Base-by-base conservation (phyloP, 2,888 invertebrate species). In the Drosophila anomelani region DNA sequence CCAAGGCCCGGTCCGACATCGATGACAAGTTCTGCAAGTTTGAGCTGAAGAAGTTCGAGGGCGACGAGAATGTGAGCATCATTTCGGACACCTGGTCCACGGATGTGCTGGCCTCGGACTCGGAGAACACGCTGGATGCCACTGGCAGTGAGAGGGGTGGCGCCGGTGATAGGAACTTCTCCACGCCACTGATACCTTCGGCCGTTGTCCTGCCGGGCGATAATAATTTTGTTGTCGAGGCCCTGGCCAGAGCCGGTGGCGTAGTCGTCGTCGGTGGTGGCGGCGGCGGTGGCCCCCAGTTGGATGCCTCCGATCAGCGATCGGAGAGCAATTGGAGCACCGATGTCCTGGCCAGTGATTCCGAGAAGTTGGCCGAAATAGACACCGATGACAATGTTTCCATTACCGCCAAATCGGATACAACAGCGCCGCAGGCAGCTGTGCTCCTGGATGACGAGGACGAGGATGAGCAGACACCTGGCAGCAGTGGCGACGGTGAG, bases 81-180 rank as follows among this genome's bases (percentile, higher is more conserved):
- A 98, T 99, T 83, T 98, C 98, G 53, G 99, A 99, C 92, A 98
- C 98, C 1, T 99, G 99, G 99, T 98, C 98, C 81, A 99, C 99
- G 0, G 99, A 99, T 93, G 99, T 99, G 53, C 93, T 99, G 63
- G 98, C 98, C 0, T 98, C 98, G 62, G 99, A 99, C 93, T 98
- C 98, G 13, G 99, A 99, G 93, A 97, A 97, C 20, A 84, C 85
- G 0, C 95, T 98, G 47, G 98, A 98, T 78, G 96, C 96, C 77
- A 94, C 76, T 0, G 75, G 54, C 1, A 49, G 67, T 13, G 76
- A 60, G 10, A 46, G 76, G 3, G 67, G 67, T 0, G 55, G 95
- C 54, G 95, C 49, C 5, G 66, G 95, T 54, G 95, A 96, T 80
- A 94, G 93, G 4, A 93, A 92, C 67, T 93, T 93, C 71, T 92